phyloP scores from a whole-genome alignment of 2,888 invertebrate genomes.

The Melipona bicolor region DNA sequence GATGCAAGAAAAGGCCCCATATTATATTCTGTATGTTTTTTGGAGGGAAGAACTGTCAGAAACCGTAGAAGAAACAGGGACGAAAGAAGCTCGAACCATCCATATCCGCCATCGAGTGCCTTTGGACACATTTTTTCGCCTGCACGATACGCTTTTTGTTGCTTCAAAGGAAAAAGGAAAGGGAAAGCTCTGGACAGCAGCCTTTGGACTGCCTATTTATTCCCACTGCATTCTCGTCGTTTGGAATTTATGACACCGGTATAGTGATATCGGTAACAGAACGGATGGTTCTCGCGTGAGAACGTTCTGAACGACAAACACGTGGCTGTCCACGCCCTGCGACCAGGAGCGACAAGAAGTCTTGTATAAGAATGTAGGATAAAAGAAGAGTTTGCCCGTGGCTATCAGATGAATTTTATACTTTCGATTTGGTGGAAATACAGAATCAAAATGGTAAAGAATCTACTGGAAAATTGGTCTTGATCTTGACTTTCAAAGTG shows the following conservation, averaged over 20 bases:
- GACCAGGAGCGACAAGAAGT: too few relatives aligned
- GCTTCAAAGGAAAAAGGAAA: conserved; percentile 26
- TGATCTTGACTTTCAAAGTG: too few relatives aligned
- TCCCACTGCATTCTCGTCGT: conserved; percentile 59
- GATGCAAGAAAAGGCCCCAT: neutral
- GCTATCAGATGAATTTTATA: too few relatives aligned
- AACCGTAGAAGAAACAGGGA: neutral
- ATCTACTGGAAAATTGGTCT: too few relatives aligned
- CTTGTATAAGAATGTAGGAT: too few relatives aligned
- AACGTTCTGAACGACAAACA: conserved; percentile 46
- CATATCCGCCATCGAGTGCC: conserved; percentile 43
- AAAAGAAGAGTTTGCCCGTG: too few relatives aligned
- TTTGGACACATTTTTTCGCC: conserved; percentile 21
- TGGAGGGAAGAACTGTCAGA: neutral
- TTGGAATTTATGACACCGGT: conserved; percentile 70
- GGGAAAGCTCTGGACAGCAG: conserved; percentile 31
- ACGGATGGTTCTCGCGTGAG: conserved; percentile 38
- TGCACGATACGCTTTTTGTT: conserved; percentile 5
- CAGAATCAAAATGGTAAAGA: too few relatives aligned
- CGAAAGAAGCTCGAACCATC: conserved; percentile 17
- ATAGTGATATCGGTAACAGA: conserved; percentile 53
- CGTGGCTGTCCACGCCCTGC: neutral
- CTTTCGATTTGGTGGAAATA: too few relatives aligned
- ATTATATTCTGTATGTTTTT: neutral
- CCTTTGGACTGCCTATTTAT: conserved; percentile 52